Conservation (phyloP, 2,113 vertebrate genomes). For the Agelaius phoeniceus region DNA sequence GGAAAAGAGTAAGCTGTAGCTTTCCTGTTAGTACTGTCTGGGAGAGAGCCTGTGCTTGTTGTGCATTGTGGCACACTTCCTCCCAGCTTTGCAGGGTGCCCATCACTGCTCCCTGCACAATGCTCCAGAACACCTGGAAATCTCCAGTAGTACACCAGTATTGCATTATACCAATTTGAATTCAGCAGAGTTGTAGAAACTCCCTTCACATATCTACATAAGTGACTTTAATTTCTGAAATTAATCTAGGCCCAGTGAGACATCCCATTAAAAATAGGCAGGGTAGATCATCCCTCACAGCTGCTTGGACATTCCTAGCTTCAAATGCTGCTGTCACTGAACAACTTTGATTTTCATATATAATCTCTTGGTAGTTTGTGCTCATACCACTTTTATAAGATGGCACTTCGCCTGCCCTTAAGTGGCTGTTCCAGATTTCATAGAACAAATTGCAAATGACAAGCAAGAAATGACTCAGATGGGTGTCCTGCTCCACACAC, state of each 20-base stretch:
- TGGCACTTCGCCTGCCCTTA: not conserved
- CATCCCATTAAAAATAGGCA: slow-evolving; percentile 46
- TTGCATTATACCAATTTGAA: not conserved
- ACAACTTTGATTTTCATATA: not conserved
- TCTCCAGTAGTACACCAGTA: not conserved
- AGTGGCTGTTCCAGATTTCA: not conserved
- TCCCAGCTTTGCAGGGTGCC: not conserved
- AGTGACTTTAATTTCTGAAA: not conserved
- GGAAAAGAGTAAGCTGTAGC: not conserved
- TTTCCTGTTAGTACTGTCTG: not conserved
- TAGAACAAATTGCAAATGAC: not conserved
- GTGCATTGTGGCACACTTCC: rapidly evolving
- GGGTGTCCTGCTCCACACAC: not conserved
- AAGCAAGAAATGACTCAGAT: not conserved
- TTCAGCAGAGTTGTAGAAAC: not conserved
- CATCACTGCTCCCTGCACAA: not conserved
- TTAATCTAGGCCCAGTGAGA: not conserved
- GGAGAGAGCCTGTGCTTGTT: not conserved
- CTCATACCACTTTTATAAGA: not conserved
- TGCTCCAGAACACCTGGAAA: rapidly evolving
- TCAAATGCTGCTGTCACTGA: slow-evolving; percentile 6
- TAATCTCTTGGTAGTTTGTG: not conserved
- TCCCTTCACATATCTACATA: not conserved
- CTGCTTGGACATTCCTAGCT: slow-evolving; percentile 26
- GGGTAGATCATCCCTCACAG: not conserved